phyloP scores from a whole-genome alignment of 1,140 invertebrate genomes.

The Calliphora vicina region DNA sequence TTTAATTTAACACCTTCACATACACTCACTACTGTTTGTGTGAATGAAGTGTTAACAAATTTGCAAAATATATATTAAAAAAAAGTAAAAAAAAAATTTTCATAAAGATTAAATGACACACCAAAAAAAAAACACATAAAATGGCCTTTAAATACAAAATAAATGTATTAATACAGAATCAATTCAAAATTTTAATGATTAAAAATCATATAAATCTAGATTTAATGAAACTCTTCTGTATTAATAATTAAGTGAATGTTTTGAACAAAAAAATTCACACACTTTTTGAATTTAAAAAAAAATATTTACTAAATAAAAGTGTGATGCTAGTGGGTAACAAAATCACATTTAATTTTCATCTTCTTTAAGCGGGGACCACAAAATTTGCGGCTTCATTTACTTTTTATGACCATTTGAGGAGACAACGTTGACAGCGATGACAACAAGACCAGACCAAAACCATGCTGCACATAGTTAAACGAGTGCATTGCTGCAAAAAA shows the following conservation, averaged over 20 bases:
- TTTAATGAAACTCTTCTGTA: background rate
- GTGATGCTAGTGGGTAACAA: background rate
- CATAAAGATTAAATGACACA: background rate
- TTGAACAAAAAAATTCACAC: background rate
- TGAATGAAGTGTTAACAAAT: background rate
- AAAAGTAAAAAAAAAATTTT: too few species aligned
- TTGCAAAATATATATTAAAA: background rate
- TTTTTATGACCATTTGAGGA: slow-evolving; percentile 25
- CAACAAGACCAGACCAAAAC: background rate
- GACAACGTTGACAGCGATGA: background rate
- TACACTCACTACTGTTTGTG: too few species aligned
- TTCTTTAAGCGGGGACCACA: background rate
- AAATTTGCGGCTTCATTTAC: background rate
- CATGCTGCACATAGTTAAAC: background rate
- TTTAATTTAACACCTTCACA: background rate
- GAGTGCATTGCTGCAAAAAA: too few species aligned
- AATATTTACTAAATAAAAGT: background rate
- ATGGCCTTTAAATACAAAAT: background rate
- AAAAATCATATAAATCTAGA: background rate
- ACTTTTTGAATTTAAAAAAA: background rate
- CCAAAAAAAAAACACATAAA: background rate
- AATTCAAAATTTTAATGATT: background rate
- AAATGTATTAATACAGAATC: too few species aligned
- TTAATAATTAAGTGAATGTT: background rate
- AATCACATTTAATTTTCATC: background rate